Evolutionary conservation across 2,797 vertebrate species (phyloP).

Genomic region (Erpetoichthys calabaricus): DNA sequence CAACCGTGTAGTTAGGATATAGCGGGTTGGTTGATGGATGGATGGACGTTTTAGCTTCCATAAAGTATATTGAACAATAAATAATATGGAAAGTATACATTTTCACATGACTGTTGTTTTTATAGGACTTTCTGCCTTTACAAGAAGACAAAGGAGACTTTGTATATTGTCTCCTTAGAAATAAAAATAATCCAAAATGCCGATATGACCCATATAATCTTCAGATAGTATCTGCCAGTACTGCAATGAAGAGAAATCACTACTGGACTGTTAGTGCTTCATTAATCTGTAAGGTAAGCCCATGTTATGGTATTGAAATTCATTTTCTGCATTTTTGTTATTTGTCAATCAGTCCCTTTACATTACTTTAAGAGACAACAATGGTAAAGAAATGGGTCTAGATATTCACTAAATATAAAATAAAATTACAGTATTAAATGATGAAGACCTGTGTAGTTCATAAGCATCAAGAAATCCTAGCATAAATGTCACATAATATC

Average conservation of each 20-base stretch:
- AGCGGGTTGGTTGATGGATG: too few relatives aligned
- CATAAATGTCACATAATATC: too few relatives aligned
- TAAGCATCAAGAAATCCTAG: too few relatives aligned
- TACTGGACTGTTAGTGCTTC: slow-evolving; percentile 46
- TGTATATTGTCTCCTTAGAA: slow-evolving; percentile 35
- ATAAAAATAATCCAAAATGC: slow-evolving; percentile 16
- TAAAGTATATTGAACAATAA: background rate
- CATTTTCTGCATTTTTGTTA: background rate
- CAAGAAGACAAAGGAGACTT: slow-evolving; percentile 35
- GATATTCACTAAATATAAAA: background rate
- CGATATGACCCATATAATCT: slow-evolving; percentile 39
- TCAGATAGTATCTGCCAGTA: slow-evolving; percentile 32
- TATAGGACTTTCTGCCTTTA: slow-evolving; percentile 17
- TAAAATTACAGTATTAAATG: too few relatives aligned
- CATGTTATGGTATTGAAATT: background rate
- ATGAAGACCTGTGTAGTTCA: too few relatives aligned
- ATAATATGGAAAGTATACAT: background rate
- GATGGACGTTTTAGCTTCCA: too few relatives aligned
- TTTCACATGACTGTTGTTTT: background rate
- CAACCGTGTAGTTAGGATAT: too few relatives aligned
- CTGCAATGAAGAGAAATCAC: slow-evolving; percentile 27
- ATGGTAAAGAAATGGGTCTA: background rate
- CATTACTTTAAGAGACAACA: background rate
- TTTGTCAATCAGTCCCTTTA: background rate
- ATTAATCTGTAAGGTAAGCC: slow-evolving; percentile 39